phyloP scores from a whole-genome alignment of 2,113 vertebrate genomes.

The Dendropsophus ebraccatus region DNA sequence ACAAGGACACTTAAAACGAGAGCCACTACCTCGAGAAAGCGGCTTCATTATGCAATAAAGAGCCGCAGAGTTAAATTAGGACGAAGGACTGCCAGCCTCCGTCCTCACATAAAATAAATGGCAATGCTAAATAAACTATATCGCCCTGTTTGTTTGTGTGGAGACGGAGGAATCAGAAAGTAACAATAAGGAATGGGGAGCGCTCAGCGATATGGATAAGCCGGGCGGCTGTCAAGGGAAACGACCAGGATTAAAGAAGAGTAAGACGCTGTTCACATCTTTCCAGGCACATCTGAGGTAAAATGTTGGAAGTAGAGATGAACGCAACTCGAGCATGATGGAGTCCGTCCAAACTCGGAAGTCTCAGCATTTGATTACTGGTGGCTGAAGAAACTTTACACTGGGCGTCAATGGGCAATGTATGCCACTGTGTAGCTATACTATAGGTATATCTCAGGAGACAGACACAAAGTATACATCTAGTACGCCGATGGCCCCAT shows the following conservation, averaged over 20 bases:
- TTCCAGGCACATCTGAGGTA: too few species aligned
- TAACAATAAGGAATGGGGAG: not conserved
- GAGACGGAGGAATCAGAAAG: not conserved
- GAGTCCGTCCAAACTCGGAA: too few species aligned
- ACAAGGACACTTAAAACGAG: constrained; percentile 52
- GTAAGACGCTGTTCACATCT: not conserved
- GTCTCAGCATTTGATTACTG: too few species aligned
- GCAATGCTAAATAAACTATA: not conserved
- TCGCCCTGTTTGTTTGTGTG: not conserved
- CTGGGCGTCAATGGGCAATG: too few species aligned
- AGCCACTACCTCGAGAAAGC: constrained; percentile 35
- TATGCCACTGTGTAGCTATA: too few species aligned
- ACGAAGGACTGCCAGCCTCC: not conserved
- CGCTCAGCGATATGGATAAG: not conserved
- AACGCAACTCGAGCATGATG: too few species aligned
- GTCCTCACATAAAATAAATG: constrained; percentile 13
- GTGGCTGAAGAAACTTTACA: too few species aligned
- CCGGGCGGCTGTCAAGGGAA: not conserved
- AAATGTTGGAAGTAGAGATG: too few species aligned
- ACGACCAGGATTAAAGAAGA: too few species aligned
- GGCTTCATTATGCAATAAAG: constrained; percentile 44
- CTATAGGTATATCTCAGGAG: too few species aligned
- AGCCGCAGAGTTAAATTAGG: constrained; percentile 24
- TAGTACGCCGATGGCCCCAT: too few species aligned
- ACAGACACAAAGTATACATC: too few species aligned